Percentiles rank a stretch among this genome's conserved stretches.
These are phyloP conservation scores for Drymodes brunneopygia DNA, from an alignment of 2,113 vertebrate species.

Conservation along the genomic window DNA sequence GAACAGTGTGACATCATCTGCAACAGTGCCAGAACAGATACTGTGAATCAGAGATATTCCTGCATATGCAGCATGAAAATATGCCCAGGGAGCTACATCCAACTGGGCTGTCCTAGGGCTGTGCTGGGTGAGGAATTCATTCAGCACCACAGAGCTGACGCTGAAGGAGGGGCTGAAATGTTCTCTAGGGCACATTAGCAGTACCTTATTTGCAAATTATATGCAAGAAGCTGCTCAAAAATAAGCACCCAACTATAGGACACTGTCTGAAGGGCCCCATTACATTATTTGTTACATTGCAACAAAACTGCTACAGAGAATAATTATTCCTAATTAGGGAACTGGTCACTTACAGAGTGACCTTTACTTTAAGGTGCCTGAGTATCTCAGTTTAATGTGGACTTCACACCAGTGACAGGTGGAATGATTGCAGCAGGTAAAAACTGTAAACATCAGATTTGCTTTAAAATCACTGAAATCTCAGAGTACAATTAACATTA, in stretches of 20 bases:
- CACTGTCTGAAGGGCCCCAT: accelerated
- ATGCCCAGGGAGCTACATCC: neutral
- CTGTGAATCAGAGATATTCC: neutral
- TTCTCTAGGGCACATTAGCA: neutral
- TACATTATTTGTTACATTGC: neutral
- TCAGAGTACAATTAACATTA: neutral
- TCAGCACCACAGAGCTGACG: neutral
- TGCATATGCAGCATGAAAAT: neutral
- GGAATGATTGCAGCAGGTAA: neutral
- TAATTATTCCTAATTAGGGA: neutral
- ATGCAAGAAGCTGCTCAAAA: neutral
- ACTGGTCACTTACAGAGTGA: neutral
- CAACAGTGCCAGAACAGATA: neutral
- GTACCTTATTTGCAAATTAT: neutral
- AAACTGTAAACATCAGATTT: neutral
- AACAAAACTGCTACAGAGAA: neutral
- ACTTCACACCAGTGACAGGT: neutral
- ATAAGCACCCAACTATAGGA: neutral
- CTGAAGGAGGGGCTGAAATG: neutral
- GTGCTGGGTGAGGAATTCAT: neutral
- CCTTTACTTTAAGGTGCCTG: neutral
- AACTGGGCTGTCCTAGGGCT: neutral
- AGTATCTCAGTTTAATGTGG: neutral
- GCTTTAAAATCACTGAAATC: neutral
- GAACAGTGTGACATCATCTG: neutral